Evolutionary conservation across 2,797 vertebrate genomes (phyloP).

Genomic region (Sorex maritimensis): DNA sequence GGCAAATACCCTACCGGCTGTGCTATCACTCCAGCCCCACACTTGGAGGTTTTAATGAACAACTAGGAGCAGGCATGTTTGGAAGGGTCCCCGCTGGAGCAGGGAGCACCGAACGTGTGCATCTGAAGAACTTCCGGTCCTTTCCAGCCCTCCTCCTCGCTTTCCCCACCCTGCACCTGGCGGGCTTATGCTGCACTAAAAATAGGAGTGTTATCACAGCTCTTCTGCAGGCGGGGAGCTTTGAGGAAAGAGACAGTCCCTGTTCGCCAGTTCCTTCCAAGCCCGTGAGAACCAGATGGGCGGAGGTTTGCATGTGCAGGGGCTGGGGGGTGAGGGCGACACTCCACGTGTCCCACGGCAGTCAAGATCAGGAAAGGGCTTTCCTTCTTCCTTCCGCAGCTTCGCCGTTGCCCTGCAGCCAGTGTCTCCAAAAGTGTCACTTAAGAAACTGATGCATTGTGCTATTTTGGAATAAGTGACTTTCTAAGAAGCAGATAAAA

Average conservation of each 20-base stretch:
- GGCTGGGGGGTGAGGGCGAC: neutral
- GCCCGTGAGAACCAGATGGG: conserved; percentile 34
- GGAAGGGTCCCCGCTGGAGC: neutral
- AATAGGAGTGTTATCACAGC: conserved; percentile 67
- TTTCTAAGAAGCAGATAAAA: conserved; percentile 14
- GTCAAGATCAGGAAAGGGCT: neutral
- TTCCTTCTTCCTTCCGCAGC: neutral
- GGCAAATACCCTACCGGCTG: too few relatives aligned
- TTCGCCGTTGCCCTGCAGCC: neutral
- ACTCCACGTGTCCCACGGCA: accelerated
- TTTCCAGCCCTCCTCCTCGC: neutral
- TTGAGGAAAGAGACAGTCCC: conserved; percentile 45
- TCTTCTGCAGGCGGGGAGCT: conserved; percentile 64
- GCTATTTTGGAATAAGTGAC: neutral
- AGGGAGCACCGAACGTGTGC: accelerated
- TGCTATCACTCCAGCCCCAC: too few relatives aligned
- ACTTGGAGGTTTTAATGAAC: conserved; percentile 3
- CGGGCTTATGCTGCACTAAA: conserved; percentile 63
- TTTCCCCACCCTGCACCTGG: conserved; percentile 28
- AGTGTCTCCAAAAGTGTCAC: neutral
- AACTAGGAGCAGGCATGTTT: neutral
- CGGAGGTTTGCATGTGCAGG: neutral
- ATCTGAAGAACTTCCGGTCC: neutral
- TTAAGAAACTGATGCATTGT: conserved; percentile 46
- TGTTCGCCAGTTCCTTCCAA: neutral